Percentiles rank a stretch among this genome's conserved stretches.
Evolutionary conservation across 2,888 invertebrate species (phyloP).

Genomic region (Drosophila phalerata): DNA sequence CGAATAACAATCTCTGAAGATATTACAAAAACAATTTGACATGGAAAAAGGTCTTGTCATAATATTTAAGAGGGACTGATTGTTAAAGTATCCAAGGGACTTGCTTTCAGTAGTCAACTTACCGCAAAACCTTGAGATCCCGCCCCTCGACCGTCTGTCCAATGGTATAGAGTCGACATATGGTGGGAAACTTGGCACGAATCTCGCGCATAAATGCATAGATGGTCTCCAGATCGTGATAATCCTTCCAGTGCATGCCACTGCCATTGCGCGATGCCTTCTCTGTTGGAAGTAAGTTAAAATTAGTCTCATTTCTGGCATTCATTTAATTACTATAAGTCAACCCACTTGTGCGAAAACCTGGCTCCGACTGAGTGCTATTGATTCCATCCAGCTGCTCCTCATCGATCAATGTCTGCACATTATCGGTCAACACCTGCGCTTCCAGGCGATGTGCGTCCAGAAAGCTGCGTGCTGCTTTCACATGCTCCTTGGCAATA

Average conservation of each 20-base stretch:
- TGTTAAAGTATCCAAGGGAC: too few relatives aligned
- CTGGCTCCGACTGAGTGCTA: slow-evolving; percentile 86
- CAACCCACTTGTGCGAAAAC: slow-evolving; percentile 83
- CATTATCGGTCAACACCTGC: slow-evolving; percentile 89
- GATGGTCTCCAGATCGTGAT: slow-evolving; percentile 90
- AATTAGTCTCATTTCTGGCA: too few relatives aligned
- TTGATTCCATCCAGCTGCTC: slow-evolving; percentile 87
- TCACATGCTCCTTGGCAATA: slow-evolving; percentile 88
- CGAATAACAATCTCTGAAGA: too few relatives aligned
- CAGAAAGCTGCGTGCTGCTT: slow-evolving; percentile 88
- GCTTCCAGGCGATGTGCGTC: slow-evolving; percentile 88
- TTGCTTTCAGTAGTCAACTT: slow-evolving; percentile 39
- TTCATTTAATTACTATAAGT: not conserved
- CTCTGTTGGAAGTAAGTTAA: slow-evolving; percentile 48
- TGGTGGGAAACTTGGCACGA: slow-evolving; percentile 89
- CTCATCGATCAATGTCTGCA: slow-evolving; percentile 91
- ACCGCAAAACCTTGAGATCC: slow-evolving; percentile 89
- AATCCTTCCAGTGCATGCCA: slow-evolving; percentile 91
- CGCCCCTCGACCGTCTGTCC: slow-evolving; percentile 91
- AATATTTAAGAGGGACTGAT: too few relatives aligned
- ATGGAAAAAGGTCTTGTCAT: too few relatives aligned
- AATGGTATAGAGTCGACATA: slow-evolving; percentile 90
- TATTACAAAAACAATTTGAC: too few relatives aligned
- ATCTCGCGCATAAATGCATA: slow-evolving; percentile 90
- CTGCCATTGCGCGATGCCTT: slow-evolving; percentile 68